Evolutionary conservation across 2,888 invertebrate genomes (phyloP), one percentile per base, ranked within the genome.

Genomic region (Sarcophaga rosellei): DNA sequence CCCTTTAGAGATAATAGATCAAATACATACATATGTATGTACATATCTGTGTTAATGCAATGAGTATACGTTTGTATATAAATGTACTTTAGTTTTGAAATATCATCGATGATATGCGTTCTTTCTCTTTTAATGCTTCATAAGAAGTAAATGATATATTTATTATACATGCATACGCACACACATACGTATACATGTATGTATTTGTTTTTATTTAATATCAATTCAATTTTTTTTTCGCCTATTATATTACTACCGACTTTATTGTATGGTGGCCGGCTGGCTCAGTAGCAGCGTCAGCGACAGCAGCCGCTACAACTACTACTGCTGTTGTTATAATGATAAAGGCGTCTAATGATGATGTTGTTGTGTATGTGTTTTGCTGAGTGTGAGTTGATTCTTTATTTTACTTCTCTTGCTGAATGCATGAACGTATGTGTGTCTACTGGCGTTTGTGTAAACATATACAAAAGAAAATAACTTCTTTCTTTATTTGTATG

Each of bases 131-230:
- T 35, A 45, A 68, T 35, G 73, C 59, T 76, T 65, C 45, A 57
- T 25, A 70, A 10, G 35, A 53, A 76, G 53, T 63, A 70, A 70
- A 35, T 45, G 72, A 72, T 79, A 72, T 79, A 79, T 57, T 69
- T 59, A 17, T 53, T 17, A 15, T 53, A 53, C 10, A 35, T 35
- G 8, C 35, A 1, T 3, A 53, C 4, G 17, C 4, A 17, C 17
- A 15, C 17, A 53, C 2, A 53, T 53, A 53, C 53, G 10, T 53
- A 17, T 23, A 23, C 11, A 66, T 20, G 12, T 57, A 66, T 20
- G 12, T 57, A 35, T 35, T 77, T 66, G 66, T 20, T 70, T 57
- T 62, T 44, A 59, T 65, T 62, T 21, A 8, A 47, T 17, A 74
- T 81, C 57, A 57, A 68, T 63, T 62, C 61, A 44, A 81, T 69